Conservation (phyloP, 1,140 invertebrate genomes). For the Brachionus asplanchnoidis region DNA sequence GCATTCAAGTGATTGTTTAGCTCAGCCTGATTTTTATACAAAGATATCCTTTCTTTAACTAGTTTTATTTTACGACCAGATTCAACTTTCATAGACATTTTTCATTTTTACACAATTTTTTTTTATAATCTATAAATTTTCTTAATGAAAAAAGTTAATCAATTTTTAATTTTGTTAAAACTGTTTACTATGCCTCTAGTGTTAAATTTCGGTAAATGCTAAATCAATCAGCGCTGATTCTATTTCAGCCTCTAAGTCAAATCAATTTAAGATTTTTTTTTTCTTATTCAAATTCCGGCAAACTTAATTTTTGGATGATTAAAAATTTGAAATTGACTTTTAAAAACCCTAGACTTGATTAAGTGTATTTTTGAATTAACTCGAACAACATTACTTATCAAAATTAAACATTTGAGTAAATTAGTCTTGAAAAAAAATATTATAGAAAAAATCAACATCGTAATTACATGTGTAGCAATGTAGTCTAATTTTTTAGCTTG, state of each 20-base stretch:
- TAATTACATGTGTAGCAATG: not conserved
- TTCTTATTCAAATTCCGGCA: not conserved
- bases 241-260: not conserved
- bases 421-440: not conserved
- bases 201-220: not conserved
- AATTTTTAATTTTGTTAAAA: not conserved
- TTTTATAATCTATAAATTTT: not conserved
- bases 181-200: not conserved
- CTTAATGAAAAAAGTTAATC: not conserved
- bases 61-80: not conserved
- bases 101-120: not conserved
- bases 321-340: not conserved
- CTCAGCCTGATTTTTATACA: not conserved
- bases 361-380: not conserved
- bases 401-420: not conserved
- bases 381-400: not conserved
- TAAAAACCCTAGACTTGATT: not conserved
- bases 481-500: not conserved
- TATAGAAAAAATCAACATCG: not conserved
- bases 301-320: not conserved
- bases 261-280: not conserved
- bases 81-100: constrained; percentile 25
- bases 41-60: not conserved
- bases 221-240: not conserved
- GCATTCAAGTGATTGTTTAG: constrained; percentile 1